These are phyloP conservation scores for Trigoniulus corallinus DNA, from an alignment of 1,140 invertebrate species.

Conservation along the genomic window DNA sequence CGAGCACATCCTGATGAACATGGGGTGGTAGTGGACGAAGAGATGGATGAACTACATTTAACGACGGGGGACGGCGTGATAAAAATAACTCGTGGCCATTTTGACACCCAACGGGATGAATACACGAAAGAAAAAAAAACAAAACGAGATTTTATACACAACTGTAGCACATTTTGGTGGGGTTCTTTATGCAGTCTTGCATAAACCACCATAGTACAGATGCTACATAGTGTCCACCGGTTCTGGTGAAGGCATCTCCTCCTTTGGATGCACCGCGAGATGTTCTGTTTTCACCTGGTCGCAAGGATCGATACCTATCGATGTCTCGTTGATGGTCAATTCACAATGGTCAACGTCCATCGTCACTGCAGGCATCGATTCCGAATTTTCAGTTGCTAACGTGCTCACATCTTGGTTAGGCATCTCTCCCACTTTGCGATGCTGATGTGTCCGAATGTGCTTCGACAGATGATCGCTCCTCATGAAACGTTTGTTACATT, in stretches of 20 bases:
- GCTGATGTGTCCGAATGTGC: constrained; percentile 69
- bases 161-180: too few relatives aligned
- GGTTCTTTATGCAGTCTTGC: too few relatives aligned
- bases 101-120: too few relatives aligned
- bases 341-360: constrained; percentile 22
- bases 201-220: too few relatives aligned
- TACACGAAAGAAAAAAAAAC: too few relatives aligned
- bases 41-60: too few relatives aligned
- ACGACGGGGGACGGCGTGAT: too few relatives aligned
- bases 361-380: constrained; percentile 38
- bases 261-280: background rate
- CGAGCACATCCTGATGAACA: too few relatives aligned
- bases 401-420: constrained; percentile 10
- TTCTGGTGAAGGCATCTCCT: background rate
- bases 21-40: too few relatives aligned
- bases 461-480: constrained; percentile 71
- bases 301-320: background rate
- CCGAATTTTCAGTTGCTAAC: constrained; percentile 36
- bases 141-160: too few relatives aligned
- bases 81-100: too few relatives aligned
- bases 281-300: background rate
- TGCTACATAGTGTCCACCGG: too few relatives aligned
- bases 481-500: constrained; percentile 75
- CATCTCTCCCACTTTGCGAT: constrained; percentile 29
- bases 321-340: constrained; percentile 18